phyloP scores from a whole-genome alignment of 2,888 invertebrate genomes.

The Oscheius sp. region DNA sequence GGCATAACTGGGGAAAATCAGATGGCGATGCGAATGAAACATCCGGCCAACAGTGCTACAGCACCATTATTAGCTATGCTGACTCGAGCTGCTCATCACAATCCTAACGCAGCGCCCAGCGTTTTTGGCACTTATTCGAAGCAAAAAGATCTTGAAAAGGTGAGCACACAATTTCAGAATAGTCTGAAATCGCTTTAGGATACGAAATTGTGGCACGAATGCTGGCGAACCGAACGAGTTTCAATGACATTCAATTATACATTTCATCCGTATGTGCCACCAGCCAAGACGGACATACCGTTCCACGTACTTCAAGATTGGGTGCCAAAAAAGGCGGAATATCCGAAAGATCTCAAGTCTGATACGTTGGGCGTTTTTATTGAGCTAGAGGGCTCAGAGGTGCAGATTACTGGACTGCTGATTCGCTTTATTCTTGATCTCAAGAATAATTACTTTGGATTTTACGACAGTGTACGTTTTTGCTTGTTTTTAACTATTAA shows the following conservation, averaged over 20 bases:
- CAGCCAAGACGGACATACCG: conserved; percentile 42
- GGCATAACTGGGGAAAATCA: conserved; percentile 36
- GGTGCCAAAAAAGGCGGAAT: conserved; percentile 35
- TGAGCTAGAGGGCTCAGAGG: conserved; percentile 91
- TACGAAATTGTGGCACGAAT: conserved; percentile 64
- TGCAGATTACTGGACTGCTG: conserved; percentile 89
- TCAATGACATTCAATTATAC: conserved; percentile 51
- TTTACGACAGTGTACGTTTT: conserved; percentile 78
- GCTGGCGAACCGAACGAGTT: conserved; percentile 62
- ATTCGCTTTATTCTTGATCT: conserved; percentile 76
- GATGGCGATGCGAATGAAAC: conserved; percentile 41
- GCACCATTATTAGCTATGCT: conserved; percentile 44
- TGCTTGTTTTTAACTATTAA: neutral
- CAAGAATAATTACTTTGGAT: conserved; percentile 94
- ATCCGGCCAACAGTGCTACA: conserved; percentile 43
- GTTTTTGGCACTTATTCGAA: conserved; percentile 39
- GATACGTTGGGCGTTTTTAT: conserved; percentile 90
- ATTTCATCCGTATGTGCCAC: conserved; percentile 53
- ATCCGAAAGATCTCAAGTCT: conserved; percentile 76
- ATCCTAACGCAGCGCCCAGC: conserved; percentile 32
- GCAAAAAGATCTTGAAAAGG: neutral
- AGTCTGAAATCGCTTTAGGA: too few relatives aligned
- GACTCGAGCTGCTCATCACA: conserved; percentile 33
- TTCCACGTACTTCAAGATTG: conserved; percentile 32
- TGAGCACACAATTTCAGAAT: conserved; percentile 20